These are phyloP conservation scores for Drosophila pseudoananassae DNA, from an alignment of 1,140 invertebrate genomes.

Conservation along the genomic window DNA sequence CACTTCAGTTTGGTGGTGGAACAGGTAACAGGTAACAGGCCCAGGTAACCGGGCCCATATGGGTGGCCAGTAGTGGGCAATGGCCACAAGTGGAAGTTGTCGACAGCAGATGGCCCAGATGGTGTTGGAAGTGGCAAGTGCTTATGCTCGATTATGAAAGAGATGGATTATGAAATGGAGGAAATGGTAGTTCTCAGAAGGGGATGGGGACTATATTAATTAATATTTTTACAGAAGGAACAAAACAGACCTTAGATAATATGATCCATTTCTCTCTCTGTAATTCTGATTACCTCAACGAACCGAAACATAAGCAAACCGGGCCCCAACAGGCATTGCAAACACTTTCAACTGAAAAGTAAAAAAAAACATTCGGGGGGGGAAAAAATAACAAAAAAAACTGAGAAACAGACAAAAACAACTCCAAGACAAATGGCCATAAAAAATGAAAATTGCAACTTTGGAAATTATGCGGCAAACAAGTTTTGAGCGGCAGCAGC, in stretches of 20 bases:
- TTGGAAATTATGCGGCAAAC: constrained; percentile 72
- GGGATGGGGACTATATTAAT: too few relatives aligned
- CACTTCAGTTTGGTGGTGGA: constrained; percentile 42
- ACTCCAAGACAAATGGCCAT: constrained; percentile 50
- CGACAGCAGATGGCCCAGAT: constrained; percentile 14
- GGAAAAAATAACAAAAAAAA: not conserved
- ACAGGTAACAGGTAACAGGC: constrained; percentile 39
- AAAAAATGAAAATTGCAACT: constrained; percentile 71
- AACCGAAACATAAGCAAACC: constrained; percentile 7
- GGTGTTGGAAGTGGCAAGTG: constrained; percentile 29
- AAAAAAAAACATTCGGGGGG: constrained; percentile 7
- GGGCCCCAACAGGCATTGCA: constrained; percentile 29
- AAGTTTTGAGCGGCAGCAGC: constrained; percentile 52
- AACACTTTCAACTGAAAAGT: constrained; percentile 55
- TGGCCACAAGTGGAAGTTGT: constrained; percentile 8
- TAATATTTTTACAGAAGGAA: too few relatives aligned
- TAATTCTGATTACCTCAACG: constrained; percentile 63
- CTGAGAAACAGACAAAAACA: constrained; percentile 17
- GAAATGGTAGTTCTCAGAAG: too few relatives aligned
- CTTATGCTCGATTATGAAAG: constrained; percentile 45
- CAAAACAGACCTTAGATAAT: too few relatives aligned
- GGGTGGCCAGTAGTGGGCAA: constrained; percentile 14
- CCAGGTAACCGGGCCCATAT: constrained; percentile 38
- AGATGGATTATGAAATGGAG: constrained; percentile 3
- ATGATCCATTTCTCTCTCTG: constrained; percentile 19